These are phyloP conservation scores for Actinia equina DNA, from an alignment of 64 coral and sea anemone genomes.

Conservation along the genomic window DNA sequence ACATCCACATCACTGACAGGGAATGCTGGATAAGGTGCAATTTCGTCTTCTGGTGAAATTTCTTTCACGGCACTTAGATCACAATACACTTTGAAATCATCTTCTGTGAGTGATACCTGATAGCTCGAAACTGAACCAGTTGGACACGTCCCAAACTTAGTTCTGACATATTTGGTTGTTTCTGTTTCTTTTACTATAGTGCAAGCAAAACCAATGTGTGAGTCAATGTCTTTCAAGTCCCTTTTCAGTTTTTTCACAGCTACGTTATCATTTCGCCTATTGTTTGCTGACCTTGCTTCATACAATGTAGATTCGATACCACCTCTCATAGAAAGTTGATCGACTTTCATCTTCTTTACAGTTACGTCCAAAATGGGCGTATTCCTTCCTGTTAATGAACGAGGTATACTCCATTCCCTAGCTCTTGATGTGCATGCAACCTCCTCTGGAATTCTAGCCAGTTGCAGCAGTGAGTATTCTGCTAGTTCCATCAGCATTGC, in stretches of 20 bases:
- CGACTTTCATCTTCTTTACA: constrained; percentile 42
- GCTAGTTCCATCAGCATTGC: constrained; percentile 42
- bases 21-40: not conserved
- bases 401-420: constrained; percentile 39
- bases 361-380: constrained; percentile 53
- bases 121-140: not conserved
- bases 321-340: constrained; percentile 8
- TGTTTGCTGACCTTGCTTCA: constrained; percentile 6
- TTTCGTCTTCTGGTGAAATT: not conserved
- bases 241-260: constrained; percentile 15
- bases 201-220: constrained; percentile 21
- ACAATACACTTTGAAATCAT: constrained; percentile 6
- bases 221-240: constrained; percentile 22
- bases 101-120: not conserved
- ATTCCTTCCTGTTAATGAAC: constrained; percentile 20
- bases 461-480: constrained; percentile 44
- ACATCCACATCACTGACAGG: not conserved
- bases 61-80: not conserved
- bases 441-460: constrained; percentile 16
- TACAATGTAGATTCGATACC: not conserved
- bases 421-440: constrained; percentile 61
- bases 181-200: not conserved
- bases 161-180: constrained; percentile 9
- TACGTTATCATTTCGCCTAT: constrained; percentile 5
- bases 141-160: not conserved